Conservation (phyloP, 37 sponge, comb jelly and placozoan species). For the Dysidea cf. avara region DNA sequence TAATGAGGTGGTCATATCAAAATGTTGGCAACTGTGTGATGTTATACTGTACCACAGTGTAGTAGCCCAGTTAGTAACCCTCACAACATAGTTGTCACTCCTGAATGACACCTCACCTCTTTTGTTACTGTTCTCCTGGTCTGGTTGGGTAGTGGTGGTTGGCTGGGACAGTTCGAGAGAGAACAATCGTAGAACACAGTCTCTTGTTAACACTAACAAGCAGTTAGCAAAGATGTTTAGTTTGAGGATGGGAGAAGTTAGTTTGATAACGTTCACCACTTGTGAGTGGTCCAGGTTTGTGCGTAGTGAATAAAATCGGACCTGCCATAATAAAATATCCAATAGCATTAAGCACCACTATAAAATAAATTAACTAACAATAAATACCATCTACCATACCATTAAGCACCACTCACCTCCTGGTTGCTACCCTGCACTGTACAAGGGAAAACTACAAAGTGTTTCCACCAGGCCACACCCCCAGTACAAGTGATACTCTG, state of each 20-base stretch:
- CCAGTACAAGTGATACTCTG: slow-evolving; percentile 74
- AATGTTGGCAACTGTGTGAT: no score
- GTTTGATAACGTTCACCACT: slow-evolving; percentile 29
- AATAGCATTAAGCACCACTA: neutral
- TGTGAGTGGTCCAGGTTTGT: slow-evolving; percentile 79
- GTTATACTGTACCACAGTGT: no score
- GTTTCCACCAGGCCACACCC: slow-evolving; percentile 85
- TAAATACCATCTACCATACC: neutral
- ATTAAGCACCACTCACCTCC: slow-evolving; percentile 50
- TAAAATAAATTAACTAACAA: neutral
- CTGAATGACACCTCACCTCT: no score
- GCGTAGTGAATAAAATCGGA: slow-evolving; percentile 76
- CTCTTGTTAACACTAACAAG: slow-evolving; percentile 51
- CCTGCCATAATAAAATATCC: slow-evolving; percentile 21
- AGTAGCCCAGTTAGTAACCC: no score
- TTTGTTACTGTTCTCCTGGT: no score
- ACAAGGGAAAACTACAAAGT: slow-evolving; percentile 72
- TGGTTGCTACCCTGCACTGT: slow-evolving; percentile 42
- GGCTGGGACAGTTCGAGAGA: slow-evolving; percentile 30
- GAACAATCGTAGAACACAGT: slow-evolving; percentile 38
- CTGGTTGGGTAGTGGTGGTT: no score
- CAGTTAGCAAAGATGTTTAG: slow-evolving; percentile 60
- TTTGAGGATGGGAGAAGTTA: slow-evolving; percentile 44
- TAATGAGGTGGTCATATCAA: no score
- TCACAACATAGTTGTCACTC: no score